Evolutionary conservation across 2,888 invertebrate genomes (phyloP).

Genomic region (Nephrotoma appendiculata): DNA sequence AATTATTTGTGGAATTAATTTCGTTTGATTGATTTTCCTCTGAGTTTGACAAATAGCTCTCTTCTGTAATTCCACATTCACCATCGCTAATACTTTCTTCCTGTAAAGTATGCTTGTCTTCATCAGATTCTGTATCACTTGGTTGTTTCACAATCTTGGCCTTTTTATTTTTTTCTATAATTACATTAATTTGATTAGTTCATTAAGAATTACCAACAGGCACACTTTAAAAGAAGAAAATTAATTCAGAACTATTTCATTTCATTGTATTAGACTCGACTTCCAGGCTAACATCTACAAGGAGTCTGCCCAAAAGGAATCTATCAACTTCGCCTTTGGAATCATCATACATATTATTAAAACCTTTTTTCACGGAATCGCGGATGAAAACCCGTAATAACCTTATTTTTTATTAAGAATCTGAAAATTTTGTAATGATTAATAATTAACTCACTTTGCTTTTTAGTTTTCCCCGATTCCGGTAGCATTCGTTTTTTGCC

Average conservation of each 20-base stretch:
- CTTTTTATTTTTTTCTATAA: constrained; percentile 8
- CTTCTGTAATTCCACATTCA: constrained; percentile 16
- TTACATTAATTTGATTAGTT: neutral
- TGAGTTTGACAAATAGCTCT: constrained; percentile 13
- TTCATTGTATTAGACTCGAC: neutral
- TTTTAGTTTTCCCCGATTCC: constrained; percentile 19
- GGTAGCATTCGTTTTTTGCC: constrained; percentile 15
- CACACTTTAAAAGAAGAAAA: neutral
- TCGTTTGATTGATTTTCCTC: constrained; percentile 15
- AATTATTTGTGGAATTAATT: neutral
- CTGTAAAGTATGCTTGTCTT: constrained; percentile 18
- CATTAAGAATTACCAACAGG: neutral
- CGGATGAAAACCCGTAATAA: too few species aligned
- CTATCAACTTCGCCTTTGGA: constrained; percentile 49
- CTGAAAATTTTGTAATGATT: too few species aligned
- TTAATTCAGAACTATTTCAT: neutral
- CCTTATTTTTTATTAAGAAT: too few species aligned
- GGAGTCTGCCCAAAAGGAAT: constrained; percentile 19
- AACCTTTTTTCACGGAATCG: neutral
- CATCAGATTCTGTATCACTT: constrained; percentile 12
- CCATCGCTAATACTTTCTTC: constrained; percentile 21
- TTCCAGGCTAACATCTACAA: neutral
- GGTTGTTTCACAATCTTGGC: constrained; percentile 7
- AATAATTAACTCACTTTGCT: constrained; percentile 10
- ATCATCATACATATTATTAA: constrained; percentile 6